Conservation (phyloP, 2,888 invertebrate species). For the Orchesella flavescens region DNA sequence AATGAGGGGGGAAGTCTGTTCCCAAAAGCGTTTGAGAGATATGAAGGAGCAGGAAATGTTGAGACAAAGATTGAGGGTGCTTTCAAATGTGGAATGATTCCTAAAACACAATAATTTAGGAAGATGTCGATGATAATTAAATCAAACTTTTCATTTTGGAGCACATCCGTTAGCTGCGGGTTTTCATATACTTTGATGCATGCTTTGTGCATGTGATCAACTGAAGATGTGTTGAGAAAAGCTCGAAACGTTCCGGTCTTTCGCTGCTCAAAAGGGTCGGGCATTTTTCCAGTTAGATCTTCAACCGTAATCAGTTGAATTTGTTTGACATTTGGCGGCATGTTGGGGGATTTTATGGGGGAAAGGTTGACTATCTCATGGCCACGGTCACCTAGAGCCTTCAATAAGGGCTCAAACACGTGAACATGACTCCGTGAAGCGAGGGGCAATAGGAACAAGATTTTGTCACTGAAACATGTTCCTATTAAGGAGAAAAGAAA, state of each 20-base stretch:
- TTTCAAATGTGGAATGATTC: slow-evolving; percentile 70
- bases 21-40: slow-evolving; percentile 64
- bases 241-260: not conserved
- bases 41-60: slow-evolving; percentile 31
- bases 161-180: slow-evolving; percentile 14
- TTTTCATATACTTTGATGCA: slow-evolving; percentile 2
- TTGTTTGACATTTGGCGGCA: slow-evolving; percentile 73
- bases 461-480: not conserved
- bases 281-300: slow-evolving; percentile 43
- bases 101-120: slow-evolving; percentile 72
- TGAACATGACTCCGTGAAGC: slow-evolving; percentile 73
- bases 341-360: slow-evolving; percentile 73
- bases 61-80: slow-evolving; percentile 74
- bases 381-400: slow-evolving; percentile 71
- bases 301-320: slow-evolving; percentile 51
- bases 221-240: not conserved
- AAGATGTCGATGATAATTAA: slow-evolving; percentile 72
- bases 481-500: not conserved
- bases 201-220: slow-evolving; percentile 22
- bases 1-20: slow-evolving; percentile 70
- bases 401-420: slow-evolving; percentile 74
- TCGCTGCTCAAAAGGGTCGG: slow-evolving; percentile 24
- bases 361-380: slow-evolving; percentile 72
- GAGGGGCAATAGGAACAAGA: slow-evolving; percentile 20
- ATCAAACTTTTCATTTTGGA: slow-evolving; percentile 69